Percentiles rank a stretch among this genome's conserved stretches.
These are phyloP conservation scores for Chiroxiphia lanceolata DNA, from an alignment of 2,797 vertebrate species.

Conservation along the genomic window DNA sequence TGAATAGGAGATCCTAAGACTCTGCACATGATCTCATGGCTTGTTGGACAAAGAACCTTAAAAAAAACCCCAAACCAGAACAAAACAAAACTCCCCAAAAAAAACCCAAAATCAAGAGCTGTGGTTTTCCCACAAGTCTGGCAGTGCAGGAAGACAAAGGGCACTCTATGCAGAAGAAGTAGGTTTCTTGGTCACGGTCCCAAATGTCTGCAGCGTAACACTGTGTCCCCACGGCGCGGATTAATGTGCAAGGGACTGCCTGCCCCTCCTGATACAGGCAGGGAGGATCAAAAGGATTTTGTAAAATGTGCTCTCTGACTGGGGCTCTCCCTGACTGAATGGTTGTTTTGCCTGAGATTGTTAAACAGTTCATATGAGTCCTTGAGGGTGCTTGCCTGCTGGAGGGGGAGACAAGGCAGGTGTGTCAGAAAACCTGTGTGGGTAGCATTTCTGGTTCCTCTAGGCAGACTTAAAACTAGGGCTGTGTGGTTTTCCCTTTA, in stretches of 20 bases:
- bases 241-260: conserved; percentile 57
- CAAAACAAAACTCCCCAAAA: not conserved
- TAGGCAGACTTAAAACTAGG: not conserved
- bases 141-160: conserved; percentile 59
- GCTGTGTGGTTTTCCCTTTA: not conserved
- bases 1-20: not conserved
- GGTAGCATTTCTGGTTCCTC: not conserved
- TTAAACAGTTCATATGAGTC: not conserved
- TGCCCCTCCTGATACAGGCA: conserved; percentile 34
- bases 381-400: not conserved
- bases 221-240: conserved; percentile 13
- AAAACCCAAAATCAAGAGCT: not conserved
- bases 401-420: not conserved
- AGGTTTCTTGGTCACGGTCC: conserved; percentile 65
- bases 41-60: not conserved
- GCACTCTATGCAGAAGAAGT: conserved; percentile 53
- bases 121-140: conserved; percentile 44
- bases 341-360: not conserved
- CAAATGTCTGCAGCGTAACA: conserved; percentile 44
- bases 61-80: not conserved
- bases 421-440: not conserved
- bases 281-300: conserved; percentile 64
- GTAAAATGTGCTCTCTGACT: not conserved
- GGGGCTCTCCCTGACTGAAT: not conserved
- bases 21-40: not conserved